Evolutionary conservation across 2,888 invertebrate species (phyloP).

Genomic region (Sinohyriopsis cumingii): DNA sequence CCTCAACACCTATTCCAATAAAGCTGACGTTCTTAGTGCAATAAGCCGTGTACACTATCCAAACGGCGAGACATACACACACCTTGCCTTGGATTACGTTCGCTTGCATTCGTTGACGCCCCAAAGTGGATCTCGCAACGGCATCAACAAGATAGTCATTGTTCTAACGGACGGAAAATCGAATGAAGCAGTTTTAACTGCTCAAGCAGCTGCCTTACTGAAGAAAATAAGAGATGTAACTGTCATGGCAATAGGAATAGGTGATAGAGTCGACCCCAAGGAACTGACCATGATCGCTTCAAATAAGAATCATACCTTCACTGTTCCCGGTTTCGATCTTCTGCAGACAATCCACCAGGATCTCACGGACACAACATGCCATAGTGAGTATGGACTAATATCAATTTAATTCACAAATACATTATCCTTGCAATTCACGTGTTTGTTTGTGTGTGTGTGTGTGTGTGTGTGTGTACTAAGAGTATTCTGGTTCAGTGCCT

Average conservation of each 20-base stretch:
- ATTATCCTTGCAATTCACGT: too few relatives aligned
- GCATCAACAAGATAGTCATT: slow-evolving; percentile 45
- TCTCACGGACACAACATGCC: slow-evolving; percentile 37
- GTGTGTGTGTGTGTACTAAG: too few relatives aligned
- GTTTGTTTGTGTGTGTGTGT: too few relatives aligned
- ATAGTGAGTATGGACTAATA: background rate
- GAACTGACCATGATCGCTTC: slow-evolving; percentile 36
- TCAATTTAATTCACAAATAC: too few relatives aligned
- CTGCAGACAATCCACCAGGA: slow-evolving; percentile 30
- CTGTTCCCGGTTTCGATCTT: slow-evolving; percentile 34
- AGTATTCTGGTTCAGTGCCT: too few relatives aligned
- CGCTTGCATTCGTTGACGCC: slow-evolving; percentile 27
- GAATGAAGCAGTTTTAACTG: slow-evolving; percentile 27
- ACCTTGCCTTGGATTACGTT: slow-evolving; percentile 33
- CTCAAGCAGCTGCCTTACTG: slow-evolving; percentile 26
- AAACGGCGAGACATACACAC: slow-evolving; percentile 9
- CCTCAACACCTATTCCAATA: slow-evolving; percentile 18
- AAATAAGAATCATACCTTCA: slow-evolving; percentile 17
- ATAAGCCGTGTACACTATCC: slow-evolving; percentile 16
- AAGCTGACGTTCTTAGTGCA: slow-evolving; percentile 19
- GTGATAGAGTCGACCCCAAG: slow-evolving; percentile 26
- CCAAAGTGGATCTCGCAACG: slow-evolving; percentile 26
- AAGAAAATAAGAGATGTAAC: slow-evolving; percentile 27
- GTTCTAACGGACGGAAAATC: slow-evolving; percentile 52
- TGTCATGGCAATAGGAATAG: slow-evolving; percentile 40